Evolutionary conservation across 2,797 vertebrate species (phyloP).

Genomic region (Menidia menidia): DNA sequence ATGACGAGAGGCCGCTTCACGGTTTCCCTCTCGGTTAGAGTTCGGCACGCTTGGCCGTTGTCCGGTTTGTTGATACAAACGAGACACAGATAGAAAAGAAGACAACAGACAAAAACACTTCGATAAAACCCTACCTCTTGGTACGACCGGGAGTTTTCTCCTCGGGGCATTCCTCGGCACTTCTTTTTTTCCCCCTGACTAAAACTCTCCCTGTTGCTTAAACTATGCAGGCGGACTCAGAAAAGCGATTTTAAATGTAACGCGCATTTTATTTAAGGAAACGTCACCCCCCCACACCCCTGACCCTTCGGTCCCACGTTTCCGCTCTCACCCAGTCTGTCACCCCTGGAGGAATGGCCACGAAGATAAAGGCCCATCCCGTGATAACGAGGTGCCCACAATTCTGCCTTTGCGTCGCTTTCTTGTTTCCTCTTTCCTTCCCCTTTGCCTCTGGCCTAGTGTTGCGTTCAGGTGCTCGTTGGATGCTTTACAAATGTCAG

Average conservation of each 20-base stretch:
- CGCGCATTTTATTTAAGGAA: conserved; percentile 19
- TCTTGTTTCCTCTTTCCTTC: conserved; percentile 22
- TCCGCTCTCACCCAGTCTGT: not conserved
- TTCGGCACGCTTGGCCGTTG: too few species aligned
- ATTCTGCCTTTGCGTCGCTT: conserved; percentile 6
- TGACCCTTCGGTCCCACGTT: accelerated
- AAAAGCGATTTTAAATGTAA: conserved; percentile 1
- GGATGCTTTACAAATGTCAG: not conserved
- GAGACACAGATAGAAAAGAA: not conserved
- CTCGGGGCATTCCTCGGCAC: conserved; percentile 83
- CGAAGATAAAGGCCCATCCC: conserved; percentile 37
- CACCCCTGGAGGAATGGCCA: not conserved
- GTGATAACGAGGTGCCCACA: not conserved
- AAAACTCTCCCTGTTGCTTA: not conserved
- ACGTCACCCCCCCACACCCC: too few species aligned
- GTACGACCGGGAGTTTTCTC: conserved; percentile 83
- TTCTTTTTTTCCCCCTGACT: not conserved
- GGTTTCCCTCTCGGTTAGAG: not conserved
- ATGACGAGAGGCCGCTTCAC: conserved; percentile 9
- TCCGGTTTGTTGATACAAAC: not conserved
- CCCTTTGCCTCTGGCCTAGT: not conserved
- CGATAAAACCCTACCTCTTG: conserved; percentile 81
- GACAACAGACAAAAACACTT: not conserved
- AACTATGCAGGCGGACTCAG: not conserved
- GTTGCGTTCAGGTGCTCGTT: conserved; percentile 33